A percentile compares a stretch with the other conserved stretches of the same genome.
These are phyloP conservation scores for Acipenser ruthenus DNA, from an alignment of 2,797 vertebrate genomes.

Conservation along the genomic window DNA sequence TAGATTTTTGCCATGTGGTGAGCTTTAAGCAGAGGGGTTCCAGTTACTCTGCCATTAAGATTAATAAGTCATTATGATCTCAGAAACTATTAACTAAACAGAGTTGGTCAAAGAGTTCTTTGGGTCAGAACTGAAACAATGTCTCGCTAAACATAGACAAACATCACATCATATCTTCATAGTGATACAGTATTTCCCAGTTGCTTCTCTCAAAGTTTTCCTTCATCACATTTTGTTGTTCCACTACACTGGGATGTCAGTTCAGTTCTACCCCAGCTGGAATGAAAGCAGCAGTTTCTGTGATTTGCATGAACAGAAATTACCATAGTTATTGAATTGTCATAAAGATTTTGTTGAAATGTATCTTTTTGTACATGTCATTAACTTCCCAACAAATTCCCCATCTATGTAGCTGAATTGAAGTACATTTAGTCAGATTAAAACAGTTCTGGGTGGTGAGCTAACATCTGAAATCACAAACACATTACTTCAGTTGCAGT, in stretches of 20 bases:
- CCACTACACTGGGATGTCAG: slow-evolving; percentile 7
- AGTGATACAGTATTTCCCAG: slow-evolving; percentile 1
- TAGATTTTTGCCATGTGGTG: too few relatives aligned
- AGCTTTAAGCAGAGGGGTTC: too few relatives aligned
- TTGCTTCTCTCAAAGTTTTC: slow-evolving; percentile 5
- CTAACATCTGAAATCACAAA: neutral
- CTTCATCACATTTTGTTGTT: slow-evolving; percentile 1
- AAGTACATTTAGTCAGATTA: slow-evolving; percentile 3
- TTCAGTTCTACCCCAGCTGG: slow-evolving; percentile 12
- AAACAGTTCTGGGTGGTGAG: neutral
- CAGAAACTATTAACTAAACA: too few relatives aligned
- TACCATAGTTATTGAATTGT: slow-evolving; percentile 16
- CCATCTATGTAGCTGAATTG: neutral
- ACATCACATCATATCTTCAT: too few relatives aligned
- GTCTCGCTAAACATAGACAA: too few relatives aligned
- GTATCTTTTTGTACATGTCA: slow-evolving; percentile 10
- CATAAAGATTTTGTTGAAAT: slow-evolving; percentile 5
- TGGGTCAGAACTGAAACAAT: too few relatives aligned
- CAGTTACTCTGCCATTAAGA: too few relatives aligned
- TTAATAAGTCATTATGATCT: too few relatives aligned
- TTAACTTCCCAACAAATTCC: slow-evolving; percentile 9
- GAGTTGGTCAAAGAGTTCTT: too few relatives aligned
- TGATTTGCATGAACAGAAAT: slow-evolving; percentile 16
- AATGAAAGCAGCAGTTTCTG: slow-evolving; percentile 1
- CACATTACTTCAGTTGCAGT: neutral